Base-by-base conservation (phyloP, 2,113 vertebrate genomes). In the Albula glossodonta region DNA sequence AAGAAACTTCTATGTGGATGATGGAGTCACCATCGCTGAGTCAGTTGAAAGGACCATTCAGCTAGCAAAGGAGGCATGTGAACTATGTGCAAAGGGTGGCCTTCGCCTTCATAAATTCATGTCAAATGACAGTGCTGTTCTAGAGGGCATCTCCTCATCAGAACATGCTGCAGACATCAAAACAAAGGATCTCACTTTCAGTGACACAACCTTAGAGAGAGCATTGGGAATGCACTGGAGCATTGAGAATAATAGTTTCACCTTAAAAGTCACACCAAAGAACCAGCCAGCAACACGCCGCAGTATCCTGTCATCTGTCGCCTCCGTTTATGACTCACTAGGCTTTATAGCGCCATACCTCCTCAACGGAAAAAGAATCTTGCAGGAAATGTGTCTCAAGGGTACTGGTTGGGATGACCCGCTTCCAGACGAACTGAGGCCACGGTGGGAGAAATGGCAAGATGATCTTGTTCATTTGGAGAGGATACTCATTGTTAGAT, bases 91-190 rank as follows among this genome's bases (percentile, higher is more conserved):
- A 11, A 81, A 49, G 49, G 80, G 85, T 66, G n/a, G 63, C 10
- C 56, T 86, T 2, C 52, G n/a, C 5, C 80, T 82, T 6, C 85
- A 87, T 12, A 87, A 87, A 57, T 87, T 87, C 31, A 22, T 83
- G 11, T 87, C 66, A 19, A 87, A 87, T 19, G 52, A 41, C 50
- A 50, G 60, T 25, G 85, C 25, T n/a, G 82, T 87, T 60, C 74
- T 83, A 10, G 41, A 77, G 70, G 2, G 19, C 31, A 81, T 81
- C 19, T 1, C 48, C 15, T 25, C 8, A 22, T 13, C 11, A 9
- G 80, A 81, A 50, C 80, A 22, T 13, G 80, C 80, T 19, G 5
- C 13, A 13, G 80, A 50, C 8, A 22, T 81, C 13, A 50, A 81
- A 50, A 49, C 31, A 9, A 12, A 49, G 13, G 1, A 51, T 48